Evolutionary conservation across 2,113 vertebrate genomes (phyloP).

Genomic region (Notarius lentiginosus): DNA sequence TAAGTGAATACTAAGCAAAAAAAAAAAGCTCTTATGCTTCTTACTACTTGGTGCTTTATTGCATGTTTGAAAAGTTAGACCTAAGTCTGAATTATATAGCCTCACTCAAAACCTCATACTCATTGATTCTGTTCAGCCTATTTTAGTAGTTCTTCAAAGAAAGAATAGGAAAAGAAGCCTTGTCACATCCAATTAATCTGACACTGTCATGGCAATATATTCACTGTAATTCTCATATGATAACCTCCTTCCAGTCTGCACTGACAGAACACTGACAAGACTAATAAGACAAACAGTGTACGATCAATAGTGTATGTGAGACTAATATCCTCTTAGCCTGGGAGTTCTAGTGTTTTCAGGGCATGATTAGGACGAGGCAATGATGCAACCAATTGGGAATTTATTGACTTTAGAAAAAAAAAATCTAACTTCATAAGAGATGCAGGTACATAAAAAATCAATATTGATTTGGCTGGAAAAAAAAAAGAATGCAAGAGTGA

Average conservation of each 20-base stretch:
- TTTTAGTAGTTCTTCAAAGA: neutral
- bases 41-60: neutral
- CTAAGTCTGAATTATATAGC: neutral
- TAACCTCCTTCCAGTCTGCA: constrained; percentile 17
- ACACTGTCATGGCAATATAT: neutral
- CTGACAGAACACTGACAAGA: constrained; percentile 36
- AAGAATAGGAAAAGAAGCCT: neutral
- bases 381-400: constrained; percentile 55
- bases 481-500: constrained; percentile 51
- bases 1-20: neutral
- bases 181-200: neutral
- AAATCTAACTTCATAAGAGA: constrained; percentile 62
- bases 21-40: neutral
- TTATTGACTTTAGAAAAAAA: constrained; percentile 63
- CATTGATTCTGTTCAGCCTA: neutral
- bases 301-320: constrained; percentile 44
- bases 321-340: constrained; percentile 41
- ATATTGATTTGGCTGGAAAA: constrained; percentile 71
- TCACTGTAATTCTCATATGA: constrained; percentile 17
- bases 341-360: constrained; percentile 9
- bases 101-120: neutral
- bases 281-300: constrained; percentile 43
- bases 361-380: constrained; percentile 37
- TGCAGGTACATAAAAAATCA: constrained; percentile 63
- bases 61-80: neutral